phyloP scores from a whole-genome alignment of 2,888 invertebrate species.

The Lasioglossum villosulum region DNA sequence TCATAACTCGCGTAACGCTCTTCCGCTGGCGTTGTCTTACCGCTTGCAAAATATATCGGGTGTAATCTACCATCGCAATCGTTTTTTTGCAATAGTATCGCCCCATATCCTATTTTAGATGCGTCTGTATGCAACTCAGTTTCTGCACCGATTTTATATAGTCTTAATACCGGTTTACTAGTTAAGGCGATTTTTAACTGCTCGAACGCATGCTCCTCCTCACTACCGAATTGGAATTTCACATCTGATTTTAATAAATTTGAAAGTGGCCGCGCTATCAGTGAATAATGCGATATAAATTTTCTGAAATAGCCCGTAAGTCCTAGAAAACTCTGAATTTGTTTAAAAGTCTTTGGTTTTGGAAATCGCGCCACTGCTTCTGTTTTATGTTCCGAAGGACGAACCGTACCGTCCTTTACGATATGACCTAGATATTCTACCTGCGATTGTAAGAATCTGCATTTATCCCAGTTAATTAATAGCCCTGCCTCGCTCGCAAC shows the following conservation, averaged over 20 bases:
- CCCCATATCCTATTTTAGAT: too few species aligned
- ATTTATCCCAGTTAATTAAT: constrained; percentile 33
- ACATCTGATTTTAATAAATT: constrained; percentile 61
- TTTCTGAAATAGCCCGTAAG: constrained; percentile 67
- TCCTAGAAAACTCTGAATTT: constrained; percentile 51
- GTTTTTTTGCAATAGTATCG: too few species aligned
- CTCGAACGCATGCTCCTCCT: not conserved
- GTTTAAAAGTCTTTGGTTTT: constrained; percentile 6
- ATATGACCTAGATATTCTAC: constrained; percentile 18
- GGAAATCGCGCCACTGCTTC: constrained; percentile 46
- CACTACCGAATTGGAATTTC: not conserved
- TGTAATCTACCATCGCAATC: too few species aligned
- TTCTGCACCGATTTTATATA: too few species aligned
- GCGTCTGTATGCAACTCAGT: too few species aligned
- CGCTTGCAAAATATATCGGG: too few species aligned
- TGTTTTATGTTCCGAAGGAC: constrained; percentile 36
- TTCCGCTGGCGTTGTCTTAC: too few species aligned
- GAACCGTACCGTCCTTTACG: constrained; percentile 1
- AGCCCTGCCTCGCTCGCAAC: not conserved
- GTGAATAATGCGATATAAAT: too few species aligned
- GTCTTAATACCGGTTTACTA: not conserved
- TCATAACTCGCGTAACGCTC: too few species aligned
- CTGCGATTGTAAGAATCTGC: not conserved
- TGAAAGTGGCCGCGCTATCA: constrained; percentile 72
- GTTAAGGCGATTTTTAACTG: not conserved